Conservation (phyloP, 2,888 invertebrate genomes). For the Tipula lateralis region DNA sequence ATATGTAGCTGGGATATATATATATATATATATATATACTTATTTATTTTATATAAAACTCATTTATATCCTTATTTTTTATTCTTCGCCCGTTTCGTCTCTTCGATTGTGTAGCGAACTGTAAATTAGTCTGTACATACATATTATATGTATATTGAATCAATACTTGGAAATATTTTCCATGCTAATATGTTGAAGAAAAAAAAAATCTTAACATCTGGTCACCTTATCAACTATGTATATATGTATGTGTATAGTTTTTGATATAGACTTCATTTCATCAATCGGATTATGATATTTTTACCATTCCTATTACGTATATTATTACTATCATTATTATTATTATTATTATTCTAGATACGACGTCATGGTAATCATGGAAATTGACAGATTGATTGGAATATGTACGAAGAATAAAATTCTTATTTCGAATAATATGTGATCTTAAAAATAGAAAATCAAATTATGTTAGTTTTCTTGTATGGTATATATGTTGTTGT, state of each 20-base stretch:
- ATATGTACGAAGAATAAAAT: constrained; percentile 4
- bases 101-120: background rate
- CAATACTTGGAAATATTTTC: background rate
- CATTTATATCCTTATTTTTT: background rate
- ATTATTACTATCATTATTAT: background rate
- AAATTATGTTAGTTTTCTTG: background rate
- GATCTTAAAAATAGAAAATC: constrained; percentile 6
- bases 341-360: background rate
- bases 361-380: background rate
- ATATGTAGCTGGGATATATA: background rate
- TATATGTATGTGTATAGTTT: background rate
- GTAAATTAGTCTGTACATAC: background rate
- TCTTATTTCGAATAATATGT: background rate
- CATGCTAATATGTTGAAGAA: background rate
- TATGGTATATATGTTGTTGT: background rate
- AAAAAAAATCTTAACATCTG: background rate
- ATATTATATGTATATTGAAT: background rate
- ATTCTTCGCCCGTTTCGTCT: background rate
- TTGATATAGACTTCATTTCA: constrained; percentile 2
- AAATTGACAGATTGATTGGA: constrained; percentile 27
- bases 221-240: background rate
- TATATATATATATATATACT: background rate
- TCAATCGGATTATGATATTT: constrained; percentile 13
- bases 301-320: background rate
- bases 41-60: background rate